Evolutionary conservation across 92 coral and sea anemone genomes (phyloP), one percentile per base, ranked within the genome.

Genomic region (Metridium senile): DNA sequence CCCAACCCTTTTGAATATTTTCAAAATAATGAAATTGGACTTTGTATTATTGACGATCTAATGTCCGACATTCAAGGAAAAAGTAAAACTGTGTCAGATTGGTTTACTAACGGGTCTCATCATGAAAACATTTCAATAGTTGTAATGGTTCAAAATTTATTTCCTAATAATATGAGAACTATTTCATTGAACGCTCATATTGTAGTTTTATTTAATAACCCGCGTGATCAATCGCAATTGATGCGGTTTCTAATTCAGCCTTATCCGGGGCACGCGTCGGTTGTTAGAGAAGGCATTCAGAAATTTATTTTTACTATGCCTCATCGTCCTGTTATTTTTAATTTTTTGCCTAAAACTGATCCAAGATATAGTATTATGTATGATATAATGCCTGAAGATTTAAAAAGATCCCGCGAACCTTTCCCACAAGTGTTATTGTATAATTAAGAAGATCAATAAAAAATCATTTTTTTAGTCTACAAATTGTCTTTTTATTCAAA

Each of bases 91-190:
- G 72, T 34, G 70, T n/a, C 32, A 18, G 19, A 30, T 31, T 62
- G 67, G 67, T 62, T 62, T 62, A 62, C 67, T 31, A 62, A 62
- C 20, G 67, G 67, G 32, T 22, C 67, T 26, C 67, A 62, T 62
- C 67, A 62, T 26, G 19, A 22, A 26, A 62, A 62, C 67, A 30
- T 62, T 26, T n/a, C 29, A 20, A 22, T 62, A 62, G 67, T 31
- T 30, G 26, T 62, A 23, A 10, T 65, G 45, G 39, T 65, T 11
- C 70, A 65, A 31, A 65, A 65, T 43, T 10, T 32, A 10, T 65
- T 65, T 32, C 21, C 70, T 25, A 31, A 65, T 23, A 65, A 65
- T 23, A 4, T 65, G 39, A 27, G 70, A 65, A 65, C 70, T 43
- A 32, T 65, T 31, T 65, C 70, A 33, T 34, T 65, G 35, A 65